Evolutionary conservation across 2,113 vertebrate species (phyloP), one percentile per base, ranked within the genome.

Genomic region (Pyxicephalus adspersus): DNA sequence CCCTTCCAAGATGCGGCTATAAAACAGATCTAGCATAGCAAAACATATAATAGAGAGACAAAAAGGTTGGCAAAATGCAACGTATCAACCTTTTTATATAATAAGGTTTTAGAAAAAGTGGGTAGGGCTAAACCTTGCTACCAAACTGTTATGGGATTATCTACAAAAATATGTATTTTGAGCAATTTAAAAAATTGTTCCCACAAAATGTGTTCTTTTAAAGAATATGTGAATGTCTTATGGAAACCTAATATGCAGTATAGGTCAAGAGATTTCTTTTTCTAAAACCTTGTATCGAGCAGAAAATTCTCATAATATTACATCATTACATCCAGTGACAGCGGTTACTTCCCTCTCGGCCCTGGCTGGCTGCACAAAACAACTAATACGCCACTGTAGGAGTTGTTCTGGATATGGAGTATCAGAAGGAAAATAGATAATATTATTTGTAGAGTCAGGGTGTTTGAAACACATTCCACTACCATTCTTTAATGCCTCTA

Each of bases 331-430:
- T 87, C 83, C 86, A 73, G 85, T 87, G 88, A 84, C 87, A 86
- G 79, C 78, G 63, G 76, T 86, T 88, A 74, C 86, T 89, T 83
- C 86, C 86, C 86, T 87, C 84, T 88, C 83, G 83, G 85, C 84
- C 85, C 84, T 87, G 85, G 85, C 85, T 90, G 86, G 86, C 55
- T 89, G 85, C 76, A 85, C 84, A 87, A 84, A 88, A 87, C 85
- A 86, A 86, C 86, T 87, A 87, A 87, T 76, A 84, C 81, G 85
- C 83, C 86, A 86, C 86, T 88, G 86, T 87, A 87, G 85, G 83
- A 86, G 85, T 86, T 77, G 85, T 88, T 89, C 81, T 84, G 60
- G 84, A 85, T 75, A 75, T 52, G 34, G 52, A 83, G 83, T 85
- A 88, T 85, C 86, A 83, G 77, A 84, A 83, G 77, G 84, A 87